Evolutionary conservation across 2,888 invertebrate species (phyloP), one percentile per base, ranked within the genome.

Genomic region (Ypsolopha sequella): DNA sequence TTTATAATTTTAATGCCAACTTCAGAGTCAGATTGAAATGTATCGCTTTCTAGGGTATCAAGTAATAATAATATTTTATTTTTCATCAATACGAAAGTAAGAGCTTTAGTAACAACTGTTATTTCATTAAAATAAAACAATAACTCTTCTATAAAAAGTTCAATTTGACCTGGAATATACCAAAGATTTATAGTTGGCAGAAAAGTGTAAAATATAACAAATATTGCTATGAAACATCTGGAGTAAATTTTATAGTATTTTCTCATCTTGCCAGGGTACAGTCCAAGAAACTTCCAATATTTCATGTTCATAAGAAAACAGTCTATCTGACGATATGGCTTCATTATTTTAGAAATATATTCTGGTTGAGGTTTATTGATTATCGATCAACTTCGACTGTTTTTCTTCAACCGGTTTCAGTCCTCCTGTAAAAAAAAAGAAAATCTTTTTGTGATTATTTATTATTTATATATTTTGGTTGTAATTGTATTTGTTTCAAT

Each of bases 81-180:
- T 10, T 57, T 64, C 58, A 62, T 56, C 1, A 68, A 50, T 0
- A 66, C 39, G 58, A 70, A 68, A 0, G 75, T 75, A 3, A 78
- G 36, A 6, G 63, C 66, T 66, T 76, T 80, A 2, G 70, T 68
- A 6, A 57, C 13, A 1, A 68, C 59, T 13, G 68, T 54, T 2
- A 75, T 4, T 51, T 66, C 64, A 0, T 68, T 73, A 34, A 76
- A 73, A 60, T 70, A 77, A 57, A 79, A 72, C 53, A 77, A 55
- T 61, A 73, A 53, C 58, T 76, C 70, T 50, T 70, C 73, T 10
- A 76, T 65, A 52, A 74, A 62, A 33, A 60, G 47, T 14, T 77
- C 75, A 38, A 80, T 51, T 33, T 54, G 51, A 38, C 53, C 38
- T 7, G 56, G 56, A 7, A 53, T 35, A 24, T 50, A 57, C 14